Conservation (phyloP, 2,113 vertebrate species). For the Phrynosoma platyrhinos region DNA sequence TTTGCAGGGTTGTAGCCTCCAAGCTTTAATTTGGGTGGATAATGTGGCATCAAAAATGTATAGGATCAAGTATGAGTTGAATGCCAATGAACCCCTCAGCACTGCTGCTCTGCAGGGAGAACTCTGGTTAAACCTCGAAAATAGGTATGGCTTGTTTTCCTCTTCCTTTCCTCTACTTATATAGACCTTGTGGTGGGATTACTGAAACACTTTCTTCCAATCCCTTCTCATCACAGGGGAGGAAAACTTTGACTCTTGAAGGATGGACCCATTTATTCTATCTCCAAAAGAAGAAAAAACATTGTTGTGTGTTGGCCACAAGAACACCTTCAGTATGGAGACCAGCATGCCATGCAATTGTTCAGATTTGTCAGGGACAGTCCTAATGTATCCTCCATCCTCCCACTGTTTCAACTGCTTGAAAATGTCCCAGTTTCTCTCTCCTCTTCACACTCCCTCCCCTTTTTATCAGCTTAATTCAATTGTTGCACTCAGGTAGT, state of each 20-base stretch:
- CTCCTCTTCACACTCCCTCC: too few relatives aligned
- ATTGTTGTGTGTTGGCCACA: background rate
- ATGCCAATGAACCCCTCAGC: too few relatives aligned
- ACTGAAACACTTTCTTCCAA: background rate
- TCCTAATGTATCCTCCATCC: too few relatives aligned
- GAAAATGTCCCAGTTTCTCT: too few relatives aligned
- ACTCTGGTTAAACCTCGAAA: background rate
- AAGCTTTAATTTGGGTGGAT: background rate
- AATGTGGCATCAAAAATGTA: background rate
- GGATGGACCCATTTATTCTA: background rate
- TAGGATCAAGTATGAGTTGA: too few relatives aligned
- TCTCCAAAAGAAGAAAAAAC: background rate
- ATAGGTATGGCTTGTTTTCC: background rate
- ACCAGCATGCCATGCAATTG: background rate
- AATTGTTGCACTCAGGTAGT: too few relatives aligned
- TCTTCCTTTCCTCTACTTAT: background rate
- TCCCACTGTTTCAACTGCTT: too few relatives aligned
- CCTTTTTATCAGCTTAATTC: too few relatives aligned
- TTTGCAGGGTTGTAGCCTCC: too few relatives aligned
- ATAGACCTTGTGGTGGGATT: background rate
- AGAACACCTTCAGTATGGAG: background rate
- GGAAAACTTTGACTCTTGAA: background rate
- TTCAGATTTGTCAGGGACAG: too few relatives aligned
- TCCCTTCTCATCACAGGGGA: background rate
- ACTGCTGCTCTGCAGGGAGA: background rate